These are phyloP conservation scores for Isichthys henryi DNA, from an alignment of 2,113 vertebrate genomes.

Conservation along the genomic window DNA sequence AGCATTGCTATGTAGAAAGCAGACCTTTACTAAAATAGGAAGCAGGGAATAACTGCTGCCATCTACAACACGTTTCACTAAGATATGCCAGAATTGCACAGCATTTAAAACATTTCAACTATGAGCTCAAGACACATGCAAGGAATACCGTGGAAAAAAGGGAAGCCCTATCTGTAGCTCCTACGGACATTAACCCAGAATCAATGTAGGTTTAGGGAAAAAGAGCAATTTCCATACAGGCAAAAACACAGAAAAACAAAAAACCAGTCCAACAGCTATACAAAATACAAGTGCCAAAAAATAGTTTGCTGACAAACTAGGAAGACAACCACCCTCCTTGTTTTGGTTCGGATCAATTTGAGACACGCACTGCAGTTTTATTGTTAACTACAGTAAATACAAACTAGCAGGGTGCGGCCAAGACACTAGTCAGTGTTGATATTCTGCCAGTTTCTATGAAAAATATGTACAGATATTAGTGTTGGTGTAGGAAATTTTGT, in stretches of 20 bases:
- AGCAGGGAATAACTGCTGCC: constrained; percentile 25
- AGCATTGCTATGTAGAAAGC: neutral
- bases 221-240: neutral
- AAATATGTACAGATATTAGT: neutral
- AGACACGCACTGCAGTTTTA: neutral
- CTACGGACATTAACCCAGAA: neutral
- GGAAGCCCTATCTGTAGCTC: neutral
- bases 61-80: neutral
- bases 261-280: constrained; percentile 22
- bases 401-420: neutral
- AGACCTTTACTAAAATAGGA: neutral
- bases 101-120: constrained; percentile 42
- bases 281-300: constrained; percentile 8
- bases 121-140: constrained; percentile 28
- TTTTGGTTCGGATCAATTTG: neutral
- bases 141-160: constrained; percentile 14
- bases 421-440: neutral
- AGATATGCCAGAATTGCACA: constrained; percentile 38
- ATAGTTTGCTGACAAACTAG: constrained; percentile 2
- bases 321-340: neutral
- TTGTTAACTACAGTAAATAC: neutral
- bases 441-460: neutral
- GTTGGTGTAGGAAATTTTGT: neutral
- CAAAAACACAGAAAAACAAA: constrained; percentile 17
- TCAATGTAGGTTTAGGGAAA: neutral